Evolutionary conservation across 2,113 vertebrate species (phyloP).

Genomic region (Tetrax tetrax): DNA sequence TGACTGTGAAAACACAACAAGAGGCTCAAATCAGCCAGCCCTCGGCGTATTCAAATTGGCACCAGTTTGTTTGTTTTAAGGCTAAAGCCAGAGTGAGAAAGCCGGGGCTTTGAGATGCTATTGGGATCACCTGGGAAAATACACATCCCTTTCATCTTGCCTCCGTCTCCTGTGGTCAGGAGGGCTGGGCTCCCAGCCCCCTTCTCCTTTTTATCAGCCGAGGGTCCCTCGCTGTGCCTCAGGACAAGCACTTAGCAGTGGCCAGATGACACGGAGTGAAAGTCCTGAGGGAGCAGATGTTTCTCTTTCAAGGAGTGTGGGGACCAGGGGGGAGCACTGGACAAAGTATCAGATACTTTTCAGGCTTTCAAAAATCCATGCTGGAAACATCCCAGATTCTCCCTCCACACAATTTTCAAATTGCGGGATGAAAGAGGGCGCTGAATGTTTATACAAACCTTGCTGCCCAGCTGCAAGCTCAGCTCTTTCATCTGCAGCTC

Average conservation of each 20-base stretch:
- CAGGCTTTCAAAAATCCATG: neutral
- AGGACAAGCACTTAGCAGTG: slow-evolving; percentile 14
- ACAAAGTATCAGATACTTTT: neutral
- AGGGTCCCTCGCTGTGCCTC: neutral
- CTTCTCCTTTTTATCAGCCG: neutral
- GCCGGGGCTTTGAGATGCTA: slow-evolving; percentile 36
- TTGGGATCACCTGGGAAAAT: slow-evolving; percentile 75
- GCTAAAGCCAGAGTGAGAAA: slow-evolving; percentile 51
- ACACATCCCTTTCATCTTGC: slow-evolving; percentile 57
- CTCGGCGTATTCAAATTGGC: neutral
- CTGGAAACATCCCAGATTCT: neutral
- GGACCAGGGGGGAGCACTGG: fast-evolving
- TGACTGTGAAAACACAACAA: slow-evolving; percentile 47
- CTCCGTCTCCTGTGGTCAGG: neutral
- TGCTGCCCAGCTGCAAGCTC: neutral
- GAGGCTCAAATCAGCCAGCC: neutral
- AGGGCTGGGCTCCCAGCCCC: slow-evolving; percentile 36
- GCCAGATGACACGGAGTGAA: slow-evolving; percentile 29
- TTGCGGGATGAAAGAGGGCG: neutral
- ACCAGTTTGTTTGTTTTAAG: slow-evolving; percentile 63
- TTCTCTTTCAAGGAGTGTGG: neutral
- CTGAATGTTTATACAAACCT: neutral
- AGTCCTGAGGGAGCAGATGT: slow-evolving; percentile 38
- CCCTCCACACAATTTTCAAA: neutral
- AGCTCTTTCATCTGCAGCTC: neutral